phyloP scores from a whole-genome alignment of 2,888 invertebrate genomes.

The Drosophila mayaguana region DNA sequence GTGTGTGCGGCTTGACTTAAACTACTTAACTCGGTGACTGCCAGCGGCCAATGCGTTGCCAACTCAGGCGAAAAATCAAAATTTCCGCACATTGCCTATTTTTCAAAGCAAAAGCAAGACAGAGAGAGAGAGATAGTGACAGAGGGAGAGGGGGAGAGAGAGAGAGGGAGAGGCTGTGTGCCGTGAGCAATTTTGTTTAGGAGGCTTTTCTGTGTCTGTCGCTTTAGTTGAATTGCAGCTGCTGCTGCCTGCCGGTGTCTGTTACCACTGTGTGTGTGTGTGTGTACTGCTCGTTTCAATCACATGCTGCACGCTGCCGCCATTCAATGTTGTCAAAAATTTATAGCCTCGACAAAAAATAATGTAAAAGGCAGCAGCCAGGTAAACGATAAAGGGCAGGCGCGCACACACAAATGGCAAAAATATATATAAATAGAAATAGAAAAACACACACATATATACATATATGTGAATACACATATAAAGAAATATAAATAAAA shows the following conservation, averaged over 20 bases:
- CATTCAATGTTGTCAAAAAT: constrained; percentile 74
- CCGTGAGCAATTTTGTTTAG: constrained; percentile 52
- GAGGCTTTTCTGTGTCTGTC: constrained; percentile 26
- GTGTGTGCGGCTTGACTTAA: constrained; percentile 46
- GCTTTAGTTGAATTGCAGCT: constrained; percentile 48
- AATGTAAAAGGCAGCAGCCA: constrained; percentile 20
- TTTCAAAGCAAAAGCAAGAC: constrained; percentile 42
- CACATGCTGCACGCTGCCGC: constrained; percentile 65
- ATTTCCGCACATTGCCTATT: constrained; percentile 79
- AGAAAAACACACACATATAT: constrained; percentile 11
- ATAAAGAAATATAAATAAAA: constrained; percentile 67
- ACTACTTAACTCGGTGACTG: constrained; percentile 59
- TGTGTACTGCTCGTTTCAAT: constrained; percentile 50
- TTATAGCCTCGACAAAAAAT: constrained; percentile 41
- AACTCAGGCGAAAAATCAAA: constrained; percentile 78
- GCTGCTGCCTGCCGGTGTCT: constrained; percentile 54
- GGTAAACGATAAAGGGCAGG: constrained; percentile 48
- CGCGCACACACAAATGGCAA: constrained; percentile 13
- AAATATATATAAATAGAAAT: constrained; percentile 20
- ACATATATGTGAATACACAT: not conserved
- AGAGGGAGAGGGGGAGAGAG: too few species aligned
- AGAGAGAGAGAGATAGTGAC: too few species aligned
- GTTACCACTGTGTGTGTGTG: constrained; percentile 44
- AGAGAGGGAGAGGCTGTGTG: not conserved
- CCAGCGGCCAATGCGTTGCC: constrained; percentile 52